Evolutionary conservation across 2,797 vertebrate species (phyloP), one percentile per base, ranked within the genome.

Genomic region (Iguana delicatissima): DNA sequence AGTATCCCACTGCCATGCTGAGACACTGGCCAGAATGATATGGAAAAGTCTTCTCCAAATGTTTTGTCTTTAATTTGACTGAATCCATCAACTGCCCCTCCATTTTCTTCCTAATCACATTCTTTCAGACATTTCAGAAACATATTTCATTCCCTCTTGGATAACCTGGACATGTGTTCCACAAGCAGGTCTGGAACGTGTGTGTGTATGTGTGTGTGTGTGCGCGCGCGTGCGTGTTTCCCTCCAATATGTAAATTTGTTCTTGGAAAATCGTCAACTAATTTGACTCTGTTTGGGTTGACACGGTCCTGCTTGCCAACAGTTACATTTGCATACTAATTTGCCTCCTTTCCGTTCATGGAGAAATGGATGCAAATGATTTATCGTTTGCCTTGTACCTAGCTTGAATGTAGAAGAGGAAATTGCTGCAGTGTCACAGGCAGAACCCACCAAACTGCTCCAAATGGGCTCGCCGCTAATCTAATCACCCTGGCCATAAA

Each of bases 231-330:
- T 84, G 26, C 94, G 95, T 93, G 6, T 7, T 12, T 8, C 76
- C 10, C 74, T 76, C 62, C 22, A 42, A 91, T 93, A 95, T 95
- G 92, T 92, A 93, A 90, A 94, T 96, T 91, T 95, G 89, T 94
- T 92, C 92, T 89, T 96, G 96, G 96, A 96, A 96, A 96, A 96
- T 91, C 86, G 87, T 94, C 94, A 93, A 92, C 91, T 95, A 95
- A 89, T 95, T 93, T 95, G 95, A 95, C 55, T 90, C 91, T 95
- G 91, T 96, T 97, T 94, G 90, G 91, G 87, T 93, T 96, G 93
- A 95, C 90, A 90, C 92, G 89, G 89, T 92, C 80, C 80, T 82
- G 76, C 89, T 92, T 96, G 94, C 94, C 95, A 96, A 94, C 96
- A 95, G 94, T 93, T 89, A 52, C 92, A 96, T 96, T 94, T 97